Evolutionary conservation across 1,140 invertebrate genomes (phyloP), one percentile per base, ranked within the genome.

Genomic region (Aphaenogaster ashmeadi): DNA sequence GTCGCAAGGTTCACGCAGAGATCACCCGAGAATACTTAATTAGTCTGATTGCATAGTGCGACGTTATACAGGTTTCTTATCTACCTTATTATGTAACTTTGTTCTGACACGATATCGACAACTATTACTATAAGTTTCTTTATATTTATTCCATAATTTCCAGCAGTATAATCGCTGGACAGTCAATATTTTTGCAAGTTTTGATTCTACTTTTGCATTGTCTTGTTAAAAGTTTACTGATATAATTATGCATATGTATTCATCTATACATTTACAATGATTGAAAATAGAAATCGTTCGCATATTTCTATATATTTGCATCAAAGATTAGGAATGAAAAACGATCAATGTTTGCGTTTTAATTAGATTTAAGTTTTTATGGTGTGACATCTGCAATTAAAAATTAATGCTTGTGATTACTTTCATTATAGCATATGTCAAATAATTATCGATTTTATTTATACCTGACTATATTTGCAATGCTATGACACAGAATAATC

Each of bases 11-110:
- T 84, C 86, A 74, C 62, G 41, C 52, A 83, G 81, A 67, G 74
- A 83, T 89, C 79, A 84, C 58, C 90, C 72, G 38, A 86, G 81
- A 71, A 66, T 38, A 86, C 80, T 92, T 90, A 89, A 90, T 86
- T 90, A 77, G 69, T 67, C 15, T 84, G 69, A 88, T 86, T 86
- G 71, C 41, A 90, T 13, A 36, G 27, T 33, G 9, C 69, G 6
- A 75, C 3, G 27, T 54, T 74, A 47, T 50, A 15, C 54, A 84
- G 69, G 69, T 50, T 84, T 75, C 69, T 75, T 56, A 84, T 84
- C 27, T 18, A 27, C 13, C 71, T 54, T 84, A 84, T 84, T 78
- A 27, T 69, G 27, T 15, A 66, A 71, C 52, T 69, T 60, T 52
- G 36, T 87, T 89, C 60, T n/a, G 69, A 84, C 69, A 84, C 27